Evolutionary conservation across 2,888 invertebrate species (phyloP).

Genomic region (Synergus japonicus): DNA sequence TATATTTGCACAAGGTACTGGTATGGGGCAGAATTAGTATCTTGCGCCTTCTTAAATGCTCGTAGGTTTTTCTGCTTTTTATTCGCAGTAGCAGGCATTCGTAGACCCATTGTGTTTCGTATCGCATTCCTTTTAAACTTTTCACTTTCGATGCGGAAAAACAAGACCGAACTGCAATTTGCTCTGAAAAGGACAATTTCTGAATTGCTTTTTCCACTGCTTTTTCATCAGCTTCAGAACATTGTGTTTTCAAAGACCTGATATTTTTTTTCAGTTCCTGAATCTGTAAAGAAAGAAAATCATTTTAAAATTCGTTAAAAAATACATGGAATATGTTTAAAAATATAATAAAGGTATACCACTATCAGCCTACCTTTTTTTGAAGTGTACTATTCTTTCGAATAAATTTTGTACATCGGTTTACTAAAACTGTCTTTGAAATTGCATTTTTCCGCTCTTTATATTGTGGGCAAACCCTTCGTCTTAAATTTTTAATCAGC

Average conservation of each 20-base stretch:
- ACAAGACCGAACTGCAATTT: constrained; percentile 36
- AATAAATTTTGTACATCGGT: not conserved
- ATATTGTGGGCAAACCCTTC: not conserved
- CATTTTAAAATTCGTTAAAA: not conserved
- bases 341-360: not conserved
- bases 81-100: constrained; percentile 20
- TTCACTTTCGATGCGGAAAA: constrained; percentile 41
- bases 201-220: constrained; percentile 41
- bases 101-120: constrained; percentile 47
- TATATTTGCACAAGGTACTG: constrained; percentile 44
- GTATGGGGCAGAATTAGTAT: constrained; percentile 28
- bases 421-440: not conserved
- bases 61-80: constrained; percentile 48
- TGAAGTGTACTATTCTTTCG: not conserved
- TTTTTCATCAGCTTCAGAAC: constrained; percentile 23
- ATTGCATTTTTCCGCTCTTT: not conserved
- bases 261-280: constrained; percentile 14
- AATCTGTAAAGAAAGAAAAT: not conserved
- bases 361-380: not conserved
- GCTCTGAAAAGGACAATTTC: constrained; percentile 22
- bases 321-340: not conserved
- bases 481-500: constrained; percentile 4
- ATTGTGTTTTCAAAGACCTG: constrained; percentile 36
- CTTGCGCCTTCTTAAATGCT: constrained; percentile 31
- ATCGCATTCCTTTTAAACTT: constrained; percentile 43